Percentiles rank a stretch among this genome's conserved stretches.
These are phyloP conservation scores for Nicator chloris DNA, from an alignment of 2,113 vertebrate genomes.

Conservation along the genomic window DNA sequence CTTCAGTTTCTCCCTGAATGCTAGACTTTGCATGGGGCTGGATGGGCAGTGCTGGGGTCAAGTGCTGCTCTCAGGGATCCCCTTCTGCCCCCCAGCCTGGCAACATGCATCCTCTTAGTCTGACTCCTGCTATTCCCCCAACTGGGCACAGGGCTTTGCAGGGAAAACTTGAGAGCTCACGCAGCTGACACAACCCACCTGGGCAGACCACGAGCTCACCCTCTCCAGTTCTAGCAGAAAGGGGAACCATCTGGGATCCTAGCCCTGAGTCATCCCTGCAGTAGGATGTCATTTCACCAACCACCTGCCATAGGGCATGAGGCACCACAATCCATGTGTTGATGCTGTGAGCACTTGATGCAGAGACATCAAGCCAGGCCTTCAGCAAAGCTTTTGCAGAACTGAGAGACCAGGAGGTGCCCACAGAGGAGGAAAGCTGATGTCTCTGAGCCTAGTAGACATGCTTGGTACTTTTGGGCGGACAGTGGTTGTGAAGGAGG, in stretches of 20 bases:
- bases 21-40: not conserved
- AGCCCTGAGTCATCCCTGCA: not conserved
- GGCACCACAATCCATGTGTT: not conserved
- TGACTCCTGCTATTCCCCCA: not conserved
- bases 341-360: not conserved
- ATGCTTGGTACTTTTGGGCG: not conserved
- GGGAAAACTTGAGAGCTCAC: not conserved
- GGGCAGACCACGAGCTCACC: not conserved
- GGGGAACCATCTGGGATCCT: not conserved
- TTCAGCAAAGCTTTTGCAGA: not conserved
- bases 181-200: not conserved
- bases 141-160: not conserved
- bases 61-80: constrained; percentile 26
- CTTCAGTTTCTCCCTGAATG: not conserved
- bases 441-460: not conserved
- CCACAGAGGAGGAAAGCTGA: not conserved
- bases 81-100: not conserved
- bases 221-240: not conserved
- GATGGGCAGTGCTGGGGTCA: not conserved
- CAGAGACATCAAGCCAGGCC: not conserved
- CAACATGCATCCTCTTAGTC: not conserved
- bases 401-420: not conserved
- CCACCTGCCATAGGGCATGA: not conserved
- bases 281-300: not conserved
- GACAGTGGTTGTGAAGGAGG: not conserved